A percentile compares a stretch with the other conserved stretches of the same genome.
These are phyloP conservation scores for Phytoseiulus persimilis DNA, from an alignment of 2,888 invertebrate genomes.

Conservation along the genomic window DNA sequence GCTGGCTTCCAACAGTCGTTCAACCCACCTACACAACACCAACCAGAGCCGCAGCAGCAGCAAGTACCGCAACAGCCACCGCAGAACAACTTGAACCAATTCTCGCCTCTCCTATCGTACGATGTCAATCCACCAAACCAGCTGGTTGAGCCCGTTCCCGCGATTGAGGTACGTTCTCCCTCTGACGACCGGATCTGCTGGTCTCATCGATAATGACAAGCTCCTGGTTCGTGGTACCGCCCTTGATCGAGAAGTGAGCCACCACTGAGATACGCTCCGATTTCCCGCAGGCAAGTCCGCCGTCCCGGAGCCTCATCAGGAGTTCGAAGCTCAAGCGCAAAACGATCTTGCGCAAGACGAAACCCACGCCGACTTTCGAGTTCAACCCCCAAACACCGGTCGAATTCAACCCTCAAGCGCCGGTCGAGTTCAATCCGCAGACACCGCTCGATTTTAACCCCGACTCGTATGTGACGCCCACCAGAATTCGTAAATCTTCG, in stretches of 20 bases:
- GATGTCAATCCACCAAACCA: conserved; percentile 22
- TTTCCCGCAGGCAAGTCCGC: conserved; percentile 10
- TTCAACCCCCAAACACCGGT: conserved; percentile 14
- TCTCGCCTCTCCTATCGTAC: conserved; percentile 18
- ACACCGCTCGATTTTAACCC: background rate
- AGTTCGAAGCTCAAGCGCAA: conserved; percentile 33
- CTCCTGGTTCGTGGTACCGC: no score
- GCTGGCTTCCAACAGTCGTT: conserved; percentile 35
- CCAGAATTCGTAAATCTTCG: background rate
- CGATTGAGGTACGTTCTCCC: background rate
- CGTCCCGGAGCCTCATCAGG: background rate
- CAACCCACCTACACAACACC: conserved; percentile 6
- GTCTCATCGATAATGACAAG: no score
- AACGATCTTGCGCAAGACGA: conserved; percentile 22
- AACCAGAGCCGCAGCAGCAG: background rate
- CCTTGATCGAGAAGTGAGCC: no score
- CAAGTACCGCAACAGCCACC: background rate
- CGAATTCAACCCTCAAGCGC: background rate
- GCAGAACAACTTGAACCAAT: background rate
- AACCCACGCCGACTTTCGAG: conserved; percentile 21
- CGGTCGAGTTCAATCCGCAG: conserved; percentile 15
- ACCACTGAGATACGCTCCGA: background rate
- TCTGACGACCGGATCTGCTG: no score
- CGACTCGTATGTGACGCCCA: conserved; percentile 27
- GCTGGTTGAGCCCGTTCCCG: background rate